Percentiles rank a stretch among this genome's conserved stretches.
Conservation (phyloP, 2,113 vertebrate genomes). For the Phrynosoma blainvillii region DNA sequence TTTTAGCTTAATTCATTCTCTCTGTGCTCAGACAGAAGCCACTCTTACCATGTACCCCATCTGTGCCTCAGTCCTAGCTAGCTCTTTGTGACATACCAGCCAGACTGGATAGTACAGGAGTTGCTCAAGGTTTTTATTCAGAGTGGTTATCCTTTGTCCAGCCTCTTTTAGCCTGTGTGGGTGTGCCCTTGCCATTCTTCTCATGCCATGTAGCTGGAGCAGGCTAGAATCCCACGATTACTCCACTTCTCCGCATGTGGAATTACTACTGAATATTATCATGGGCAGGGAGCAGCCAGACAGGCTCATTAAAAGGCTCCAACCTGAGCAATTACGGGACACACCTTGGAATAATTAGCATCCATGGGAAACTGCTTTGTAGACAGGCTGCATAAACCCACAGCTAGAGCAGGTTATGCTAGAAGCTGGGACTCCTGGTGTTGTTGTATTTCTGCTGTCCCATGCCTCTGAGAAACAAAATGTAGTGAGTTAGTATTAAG, state of each 20-base stretch:
- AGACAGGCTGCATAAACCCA: constrained; percentile 27
- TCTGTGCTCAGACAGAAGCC: neutral
- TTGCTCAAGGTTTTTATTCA: neutral
- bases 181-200: neutral
- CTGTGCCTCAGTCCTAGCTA: neutral
- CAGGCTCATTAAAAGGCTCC: constrained; percentile 36
- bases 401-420: constrained; percentile 33
- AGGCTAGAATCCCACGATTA: constrained; percentile 31
- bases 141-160: neutral
- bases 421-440: constrained; percentile 5
- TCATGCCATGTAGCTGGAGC: constrained; percentile 1
- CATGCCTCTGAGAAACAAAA: neutral
- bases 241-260: constrained; percentile 8
- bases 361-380: constrained; percentile 39
- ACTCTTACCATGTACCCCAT: neutral
- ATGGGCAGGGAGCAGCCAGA: constrained; percentile 33
- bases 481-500: neutral
- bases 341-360: constrained; percentile 38
- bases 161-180: neutral
- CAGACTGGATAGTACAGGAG: neutral
- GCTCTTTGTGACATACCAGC: neutral
- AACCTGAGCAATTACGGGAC: constrained; percentile 33
- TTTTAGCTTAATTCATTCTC: neutral
- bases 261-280: constrained; percentile 35
- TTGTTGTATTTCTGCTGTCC: neutral